Evolutionary conservation across 2,888 invertebrate species (phyloP).

Genomic region (Eupithecia subfuscata): DNA sequence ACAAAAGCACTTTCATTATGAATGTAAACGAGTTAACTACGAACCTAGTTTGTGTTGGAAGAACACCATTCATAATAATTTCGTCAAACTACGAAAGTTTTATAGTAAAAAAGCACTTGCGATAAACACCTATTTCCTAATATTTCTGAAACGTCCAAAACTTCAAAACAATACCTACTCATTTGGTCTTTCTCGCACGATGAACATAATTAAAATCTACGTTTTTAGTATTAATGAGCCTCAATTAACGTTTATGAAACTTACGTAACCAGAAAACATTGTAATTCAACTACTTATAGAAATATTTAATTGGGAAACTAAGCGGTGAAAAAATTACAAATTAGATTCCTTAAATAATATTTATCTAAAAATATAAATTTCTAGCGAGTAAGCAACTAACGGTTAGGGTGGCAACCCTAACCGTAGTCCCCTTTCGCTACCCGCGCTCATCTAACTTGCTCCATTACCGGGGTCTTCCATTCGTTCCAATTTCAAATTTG

Average conservation of each 20-base stretch:
- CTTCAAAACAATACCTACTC: too few relatives aligned
- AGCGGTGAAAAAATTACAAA: too few relatives aligned
- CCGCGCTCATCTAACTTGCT: slow-evolving; percentile 81
- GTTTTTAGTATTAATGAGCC: too few relatives aligned
- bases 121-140: not conserved
- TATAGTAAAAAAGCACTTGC: too few relatives aligned
- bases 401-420: slow-evolving; percentile 44
- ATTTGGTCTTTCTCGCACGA: not conserved
- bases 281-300: not conserved
- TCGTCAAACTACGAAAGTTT: too few relatives aligned
- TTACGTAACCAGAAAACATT: not conserved
- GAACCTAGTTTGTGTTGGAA: too few relatives aligned
- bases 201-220: not conserved
- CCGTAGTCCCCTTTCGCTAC: slow-evolving; percentile 52
- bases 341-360: too few relatives aligned
- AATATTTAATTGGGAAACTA: not conserved
- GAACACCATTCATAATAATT: too few relatives aligned
- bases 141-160: not conserved
- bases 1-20: not conserved
- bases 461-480: slow-evolving; percentile 80
- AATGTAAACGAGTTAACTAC: too few relatives aligned
- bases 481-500: slow-evolving; percentile 84
- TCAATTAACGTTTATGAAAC: not conserved
- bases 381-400: slow-evolving; percentile 1
- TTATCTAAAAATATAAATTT: not conserved